phyloP scores from a whole-genome alignment of 2,113 vertebrate species.

The Dicrurus megarhynchus region DNA sequence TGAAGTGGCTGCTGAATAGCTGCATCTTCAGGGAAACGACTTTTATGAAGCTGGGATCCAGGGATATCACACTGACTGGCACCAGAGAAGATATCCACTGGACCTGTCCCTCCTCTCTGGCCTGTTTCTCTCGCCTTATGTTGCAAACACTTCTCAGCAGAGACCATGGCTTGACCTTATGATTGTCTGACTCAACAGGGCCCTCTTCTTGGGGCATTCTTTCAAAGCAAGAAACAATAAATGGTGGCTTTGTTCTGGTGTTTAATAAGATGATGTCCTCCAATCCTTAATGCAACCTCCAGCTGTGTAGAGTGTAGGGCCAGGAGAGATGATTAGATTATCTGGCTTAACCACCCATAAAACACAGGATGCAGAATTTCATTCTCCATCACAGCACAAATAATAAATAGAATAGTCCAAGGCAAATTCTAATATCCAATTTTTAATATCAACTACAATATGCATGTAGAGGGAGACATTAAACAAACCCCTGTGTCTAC shows the following conservation, averaged over 20 bases:
- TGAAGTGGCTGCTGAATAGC: not conserved
- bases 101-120: not conserved
- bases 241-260: not conserved
- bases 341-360: conserved; percentile 43
- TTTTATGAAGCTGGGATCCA: not conserved
- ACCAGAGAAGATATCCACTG: not conserved
- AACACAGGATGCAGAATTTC: conserved; percentile 25
- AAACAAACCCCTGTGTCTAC: conserved; percentile 41
- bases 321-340: conserved; percentile 38
- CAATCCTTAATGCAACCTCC: not conserved
- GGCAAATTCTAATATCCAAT: conserved; percentile 35
- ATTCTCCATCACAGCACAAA: conserved; percentile 25
- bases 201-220: not conserved
- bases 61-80: not conserved
- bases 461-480: conserved; percentile 40
- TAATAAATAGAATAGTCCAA: conserved; percentile 49
- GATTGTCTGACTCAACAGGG: not conserved
- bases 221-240: not conserved
- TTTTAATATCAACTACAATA: conserved; percentile 55
- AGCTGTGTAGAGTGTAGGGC: not conserved
- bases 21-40: not conserved
- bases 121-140: not conserved
- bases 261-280: not conserved
- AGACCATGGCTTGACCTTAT: not conserved
- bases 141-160: not conserved